Evolutionary conservation across 2,113 vertebrate species (phyloP), one percentile per base, ranked within the genome.

Genomic region (Oenanthe oenanthe): DNA sequence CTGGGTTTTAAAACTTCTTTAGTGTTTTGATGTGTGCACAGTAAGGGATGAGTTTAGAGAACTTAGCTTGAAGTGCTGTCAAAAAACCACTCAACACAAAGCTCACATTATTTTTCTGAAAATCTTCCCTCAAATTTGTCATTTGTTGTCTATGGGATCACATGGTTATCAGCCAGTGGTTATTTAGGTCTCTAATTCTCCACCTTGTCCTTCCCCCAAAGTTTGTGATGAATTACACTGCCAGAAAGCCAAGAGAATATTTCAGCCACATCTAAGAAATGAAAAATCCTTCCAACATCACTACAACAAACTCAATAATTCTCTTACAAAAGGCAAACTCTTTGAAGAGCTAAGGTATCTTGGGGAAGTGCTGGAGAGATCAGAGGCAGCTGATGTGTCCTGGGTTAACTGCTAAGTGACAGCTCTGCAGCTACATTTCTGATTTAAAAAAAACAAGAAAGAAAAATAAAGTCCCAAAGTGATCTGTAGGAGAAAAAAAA

Each of bases 401-500:
- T 38, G 25, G 16, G 34, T 20, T 87, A 92, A 57, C 42, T 67
- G 21, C 19, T 48, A 40, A 76, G 48, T 12, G 9, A 50, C 34
- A 58, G 40, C n/a, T 88, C 86, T 73, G 40, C 40, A 16, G 38
- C 54, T 40, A 42, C 34, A 7, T 36, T 63, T 60, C 43, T 65
- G 40, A 25, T 53, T 38, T 17, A 1, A 19, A 6, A 11, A 72
- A n/a, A 4, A 6, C 34, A 17, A 31, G 38, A 29, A 7, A 22
- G 6, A 10, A 72, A n/a, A 80, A 21, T 17, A 56, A 80, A 71
- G 18, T 38, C 12, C 8, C 42, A 32, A 34, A 53, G 31, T 17
- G 34, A 51, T 31, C 4, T 56, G 32, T 16, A 17, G 12, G 15
- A 0, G 0, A 4, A 6, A 40, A 20, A 31, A 31, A 29, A 6